Evolutionary conservation across 1,140 invertebrate species (phyloP).

Genomic region (Halotydeus destructor): DNA sequence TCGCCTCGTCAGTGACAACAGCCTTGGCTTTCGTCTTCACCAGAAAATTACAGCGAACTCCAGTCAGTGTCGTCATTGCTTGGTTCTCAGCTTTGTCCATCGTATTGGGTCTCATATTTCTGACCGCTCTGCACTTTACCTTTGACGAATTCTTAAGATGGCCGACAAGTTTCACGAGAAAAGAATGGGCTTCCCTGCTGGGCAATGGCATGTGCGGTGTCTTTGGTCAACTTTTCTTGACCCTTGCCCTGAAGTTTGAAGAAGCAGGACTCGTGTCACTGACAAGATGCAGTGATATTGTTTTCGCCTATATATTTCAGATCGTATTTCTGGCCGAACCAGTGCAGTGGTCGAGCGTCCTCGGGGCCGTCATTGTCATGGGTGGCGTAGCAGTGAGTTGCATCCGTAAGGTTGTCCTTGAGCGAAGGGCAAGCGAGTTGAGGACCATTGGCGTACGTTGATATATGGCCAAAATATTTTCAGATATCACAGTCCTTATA

Average conservation of each 20-base stretch:
- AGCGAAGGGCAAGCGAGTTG: too few relatives aligned
- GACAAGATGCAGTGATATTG: slow-evolving; percentile 62
- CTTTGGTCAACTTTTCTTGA: slow-evolving; percentile 59
- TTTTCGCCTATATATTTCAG: slow-evolving; percentile 47
- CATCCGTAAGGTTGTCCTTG: too few relatives aligned
- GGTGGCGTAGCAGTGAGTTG: too few relatives aligned
- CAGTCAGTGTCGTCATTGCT: slow-evolving; percentile 39
- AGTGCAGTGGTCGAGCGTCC: slow-evolving; percentile 5
- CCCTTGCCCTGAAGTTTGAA: slow-evolving; percentile 61
- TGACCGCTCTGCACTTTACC: background rate
- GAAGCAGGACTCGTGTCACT: slow-evolving; percentile 71
- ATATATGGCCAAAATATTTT: too few relatives aligned
- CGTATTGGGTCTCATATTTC: background rate
- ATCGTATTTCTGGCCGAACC: background rate
- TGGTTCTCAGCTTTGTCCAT: slow-evolving; percentile 32
- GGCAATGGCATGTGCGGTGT: slow-evolving; percentile 62
- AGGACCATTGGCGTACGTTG: too few relatives aligned
- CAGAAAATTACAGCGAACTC: slow-evolving; percentile 55
- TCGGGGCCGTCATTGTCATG: slow-evolving; percentile 1
- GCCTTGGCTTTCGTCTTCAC: slow-evolving; percentile 65
- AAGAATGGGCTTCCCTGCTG: slow-evolving; percentile 33
- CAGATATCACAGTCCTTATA: too few relatives aligned
- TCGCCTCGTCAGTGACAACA: slow-evolving; percentile 1
- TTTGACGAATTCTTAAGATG: background rate
- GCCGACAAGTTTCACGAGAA: slow-evolving; percentile 1